Conservation (phyloP, 30 jellyfish, hydroid and myxozoan species). For the Turritopsis rubra region DNA sequence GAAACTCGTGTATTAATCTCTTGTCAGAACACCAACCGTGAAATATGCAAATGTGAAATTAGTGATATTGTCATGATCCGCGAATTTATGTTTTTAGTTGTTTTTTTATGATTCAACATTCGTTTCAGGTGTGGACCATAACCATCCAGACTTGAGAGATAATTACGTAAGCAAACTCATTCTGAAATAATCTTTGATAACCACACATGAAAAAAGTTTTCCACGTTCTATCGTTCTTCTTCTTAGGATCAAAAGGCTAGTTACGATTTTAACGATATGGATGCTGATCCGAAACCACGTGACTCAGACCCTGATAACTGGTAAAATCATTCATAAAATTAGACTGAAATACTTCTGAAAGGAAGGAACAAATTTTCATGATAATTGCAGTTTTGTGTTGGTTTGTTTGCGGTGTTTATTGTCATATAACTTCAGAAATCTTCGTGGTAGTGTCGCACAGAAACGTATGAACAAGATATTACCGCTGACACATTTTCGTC, state of each 20-base stretch:
- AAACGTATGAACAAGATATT: too few species aligned
- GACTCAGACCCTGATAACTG: constrained; percentile 98
- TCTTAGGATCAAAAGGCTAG: constrained; percentile 96
- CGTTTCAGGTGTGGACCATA: constrained; percentile 86
- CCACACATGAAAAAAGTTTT: background rate
- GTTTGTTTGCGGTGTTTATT: background rate
- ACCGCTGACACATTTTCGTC: too few species aligned
- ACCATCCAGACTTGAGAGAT: constrained; percentile 90
- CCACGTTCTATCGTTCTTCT: background rate
- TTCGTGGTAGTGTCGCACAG: too few species aligned
- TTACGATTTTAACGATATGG: constrained; percentile 97
- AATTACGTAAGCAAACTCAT: constrained; percentile 63
- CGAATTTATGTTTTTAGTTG: too few species aligned
- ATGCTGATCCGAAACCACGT: constrained; percentile 98
- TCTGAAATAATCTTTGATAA: background rate
- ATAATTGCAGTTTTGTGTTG: background rate
- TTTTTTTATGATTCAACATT: background rate
- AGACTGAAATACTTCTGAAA: too few species aligned
- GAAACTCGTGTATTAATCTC: too few species aligned
- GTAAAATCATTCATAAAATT: constrained; percentile 39
- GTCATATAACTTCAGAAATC: too few species aligned
- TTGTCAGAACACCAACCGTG: too few species aligned
- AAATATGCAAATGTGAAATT: too few species aligned
- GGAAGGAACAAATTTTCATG: background rate
- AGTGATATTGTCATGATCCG: too few species aligned